Conservation (phyloP, 2,797 vertebrate species). For the Gallinago nigripennis region DNA sequence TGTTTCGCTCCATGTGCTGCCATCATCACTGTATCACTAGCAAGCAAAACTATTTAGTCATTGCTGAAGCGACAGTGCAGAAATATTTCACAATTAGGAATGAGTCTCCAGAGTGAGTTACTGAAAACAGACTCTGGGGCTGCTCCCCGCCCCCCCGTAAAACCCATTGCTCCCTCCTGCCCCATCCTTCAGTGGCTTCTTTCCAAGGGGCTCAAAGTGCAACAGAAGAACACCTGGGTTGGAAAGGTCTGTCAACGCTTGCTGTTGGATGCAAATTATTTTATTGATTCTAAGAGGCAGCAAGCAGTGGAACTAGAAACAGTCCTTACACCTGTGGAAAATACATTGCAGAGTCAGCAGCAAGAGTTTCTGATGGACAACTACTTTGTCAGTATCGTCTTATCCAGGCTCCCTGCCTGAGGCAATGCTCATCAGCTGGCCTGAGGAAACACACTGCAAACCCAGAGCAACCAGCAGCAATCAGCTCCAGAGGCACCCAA, state of each 20-base stretch:
- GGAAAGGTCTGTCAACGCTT: neutral
- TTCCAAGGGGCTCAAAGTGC: neutral
- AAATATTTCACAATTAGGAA: neutral
- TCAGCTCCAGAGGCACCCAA: neutral
- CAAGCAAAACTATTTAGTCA: neutral
- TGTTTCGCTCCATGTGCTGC: neutral
- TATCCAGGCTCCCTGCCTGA: accelerated
- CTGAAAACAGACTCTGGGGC: neutral
- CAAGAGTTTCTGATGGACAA: neutral
- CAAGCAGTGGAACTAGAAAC: neutral
- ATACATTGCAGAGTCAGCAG: neutral
- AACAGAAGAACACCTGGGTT: neutral
- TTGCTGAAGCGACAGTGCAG: neutral
- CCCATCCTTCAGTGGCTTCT: accelerated
- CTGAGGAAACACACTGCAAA: neutral
- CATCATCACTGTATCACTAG: neutral
- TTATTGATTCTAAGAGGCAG: neutral
- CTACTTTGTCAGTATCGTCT: neutral
- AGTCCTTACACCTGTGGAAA: neutral
- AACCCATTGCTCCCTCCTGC: neutral
- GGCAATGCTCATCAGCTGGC: neutral
- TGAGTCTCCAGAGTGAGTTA: neutral
- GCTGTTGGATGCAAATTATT: neutral
- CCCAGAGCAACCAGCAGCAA: neutral
- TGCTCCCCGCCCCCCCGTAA: neutral